Evolutionary conservation across 2,888 invertebrate genomes (phyloP).

Genomic region (Pandemis corylana): DNA sequence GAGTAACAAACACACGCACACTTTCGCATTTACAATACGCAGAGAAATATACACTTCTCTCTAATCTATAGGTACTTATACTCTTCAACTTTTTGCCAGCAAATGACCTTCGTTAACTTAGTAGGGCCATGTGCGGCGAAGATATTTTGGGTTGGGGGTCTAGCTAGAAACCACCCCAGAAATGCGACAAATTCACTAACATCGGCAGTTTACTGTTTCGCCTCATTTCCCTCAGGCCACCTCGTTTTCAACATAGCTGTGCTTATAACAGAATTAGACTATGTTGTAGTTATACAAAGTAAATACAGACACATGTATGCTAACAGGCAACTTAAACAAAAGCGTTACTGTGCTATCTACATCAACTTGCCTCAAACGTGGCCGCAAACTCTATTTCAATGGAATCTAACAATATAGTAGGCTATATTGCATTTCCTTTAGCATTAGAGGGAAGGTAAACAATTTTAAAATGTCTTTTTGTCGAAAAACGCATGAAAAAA

Average conservation of each 20-base stretch:
- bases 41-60: neutral
- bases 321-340: neutral
- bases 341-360: neutral
- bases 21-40: no score
- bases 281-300: neutral
- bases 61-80: neutral
- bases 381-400: neutral
- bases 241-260: neutral
- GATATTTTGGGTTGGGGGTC: neutral
- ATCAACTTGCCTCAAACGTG: neutral
- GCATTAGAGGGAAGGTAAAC: no score
- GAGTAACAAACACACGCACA: no score
- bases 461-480: no score
- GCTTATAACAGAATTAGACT: neutral
- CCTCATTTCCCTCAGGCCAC: neutral
- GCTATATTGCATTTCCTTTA: no score
- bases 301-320: neutral
- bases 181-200: constrained; percentile 1
- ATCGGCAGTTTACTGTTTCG: neutral
- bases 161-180: neutral
- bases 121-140: neutral
- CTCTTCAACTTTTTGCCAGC: neutral
- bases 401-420: no score
- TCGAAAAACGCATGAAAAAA: no score
- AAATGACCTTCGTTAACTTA: neutral